These are phyloP conservation scores for Diabrotica balteata DNA, from an alignment of 2,888 invertebrate genomes.

Conservation along the genomic window DNA sequence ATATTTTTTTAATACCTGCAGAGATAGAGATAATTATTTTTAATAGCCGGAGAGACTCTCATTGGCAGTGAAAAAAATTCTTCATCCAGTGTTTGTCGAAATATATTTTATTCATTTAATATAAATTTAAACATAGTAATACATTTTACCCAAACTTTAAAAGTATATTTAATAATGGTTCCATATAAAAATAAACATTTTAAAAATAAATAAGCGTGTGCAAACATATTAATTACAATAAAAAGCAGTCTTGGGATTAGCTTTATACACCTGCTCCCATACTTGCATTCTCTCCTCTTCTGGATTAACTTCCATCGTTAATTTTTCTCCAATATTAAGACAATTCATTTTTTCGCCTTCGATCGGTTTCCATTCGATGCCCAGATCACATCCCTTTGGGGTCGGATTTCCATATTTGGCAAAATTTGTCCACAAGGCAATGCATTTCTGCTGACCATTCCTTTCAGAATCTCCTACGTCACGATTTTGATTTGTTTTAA, in stretches of 20 bases:
- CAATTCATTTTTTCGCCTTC: neutral
- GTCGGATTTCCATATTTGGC: slow-evolving; percentile 9
- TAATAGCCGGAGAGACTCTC: too few species aligned
- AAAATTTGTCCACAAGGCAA: slow-evolving; percentile 2
- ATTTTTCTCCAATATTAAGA: neutral
- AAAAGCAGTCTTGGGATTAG: slow-evolving; percentile 11
- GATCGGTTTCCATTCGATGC: neutral
- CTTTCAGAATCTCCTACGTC: slow-evolving; percentile 29
- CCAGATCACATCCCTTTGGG: neutral
- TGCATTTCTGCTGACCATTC: slow-evolving; percentile 32
- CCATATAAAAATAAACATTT: too few species aligned
- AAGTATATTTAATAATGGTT: too few species aligned
- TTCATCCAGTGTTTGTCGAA: too few species aligned
- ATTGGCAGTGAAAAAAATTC: too few species aligned
- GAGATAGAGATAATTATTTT: too few species aligned
- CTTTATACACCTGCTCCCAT: slow-evolving; percentile 40
- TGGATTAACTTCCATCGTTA: neutral
- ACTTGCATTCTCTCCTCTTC: slow-evolving; percentile 43
- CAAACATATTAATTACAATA: too few species aligned
- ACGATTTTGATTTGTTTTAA: slow-evolving; percentile 23
- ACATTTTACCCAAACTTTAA: too few species aligned
- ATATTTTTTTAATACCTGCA: too few species aligned
- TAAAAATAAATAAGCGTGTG: too few species aligned
- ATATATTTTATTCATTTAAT: too few species aligned
- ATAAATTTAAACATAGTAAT: too few species aligned